Base-by-base conservation (phyloP, 2,113 vertebrate genomes). In the Pygoscelis antarcticus region DNA sequence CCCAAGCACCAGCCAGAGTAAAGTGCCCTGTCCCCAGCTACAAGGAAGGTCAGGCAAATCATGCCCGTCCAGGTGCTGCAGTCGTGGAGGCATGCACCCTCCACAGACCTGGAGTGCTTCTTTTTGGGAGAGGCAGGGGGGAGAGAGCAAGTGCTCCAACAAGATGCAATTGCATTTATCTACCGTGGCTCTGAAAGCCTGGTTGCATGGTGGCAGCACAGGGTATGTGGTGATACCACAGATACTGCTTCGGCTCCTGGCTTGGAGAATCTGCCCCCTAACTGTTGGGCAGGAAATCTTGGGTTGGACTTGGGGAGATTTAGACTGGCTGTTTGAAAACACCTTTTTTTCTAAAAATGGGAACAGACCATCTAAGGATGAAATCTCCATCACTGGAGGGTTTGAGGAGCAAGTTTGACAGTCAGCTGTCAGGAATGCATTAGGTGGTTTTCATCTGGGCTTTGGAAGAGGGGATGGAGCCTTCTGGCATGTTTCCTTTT, bases 21-120 rank as follows among this genome's bases (percentile, higher is more conserved):
- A 30, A 12, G 38, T 54, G 36, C 36, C 25, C 15, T 52, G 26
- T 65, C 51, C 12, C 11, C 49, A 46, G 75, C 17, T 58, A 20
- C 14, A 42, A 36, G 57, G 38, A 58, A 75, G 10, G 21, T 46
- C 49, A 71, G 9, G 25, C 62, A 69, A 75, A 69, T 46, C 49
- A 46, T 32, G 27, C 36, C 62, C 81, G 62, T 38, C 58, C 36
- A 54, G 15, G 62, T 3, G 2, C 51, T 86, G 57, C 44, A 51
- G 29, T 40, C 2, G 0, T 40, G 47, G 44, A 81, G 21, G 12
- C 38, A 65, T 0, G 0, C 16, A 82, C 14, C 10, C 10, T 36
- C 34, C 38, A 20, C 34, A 60, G 38, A 32, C 25, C 18, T 60
- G 30, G 38, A 27, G 34, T 29, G 52, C 22, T 77, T 83, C 11